These are phyloP conservation scores for Fregetta grallaria DNA, from an alignment of 2,113 vertebrate genomes.

Conservation along the genomic window DNA sequence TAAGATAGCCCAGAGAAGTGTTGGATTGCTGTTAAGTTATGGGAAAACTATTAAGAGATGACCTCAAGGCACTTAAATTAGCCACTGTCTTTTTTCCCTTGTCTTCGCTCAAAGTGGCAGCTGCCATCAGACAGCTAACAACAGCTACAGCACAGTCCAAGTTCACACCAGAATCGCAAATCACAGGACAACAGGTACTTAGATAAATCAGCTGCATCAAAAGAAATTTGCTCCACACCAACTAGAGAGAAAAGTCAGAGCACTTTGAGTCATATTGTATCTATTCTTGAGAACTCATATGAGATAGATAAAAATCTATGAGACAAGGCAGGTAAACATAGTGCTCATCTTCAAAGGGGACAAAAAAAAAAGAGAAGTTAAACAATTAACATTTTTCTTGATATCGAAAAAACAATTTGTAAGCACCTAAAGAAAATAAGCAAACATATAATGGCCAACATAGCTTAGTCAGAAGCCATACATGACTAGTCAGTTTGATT, in stretches of 20 bases:
- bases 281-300: not conserved
- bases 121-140: not conserved
- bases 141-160: not conserved
- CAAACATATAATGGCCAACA: not conserved
- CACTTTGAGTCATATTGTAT: not conserved
- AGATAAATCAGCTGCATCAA: not conserved
- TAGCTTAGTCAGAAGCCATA: not conserved
- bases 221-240: not conserved
- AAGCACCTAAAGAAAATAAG: not conserved
- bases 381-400: fast-evolving
- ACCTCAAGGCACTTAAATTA: not conserved
- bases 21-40: not conserved
- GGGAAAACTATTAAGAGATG: not conserved
- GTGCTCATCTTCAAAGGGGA: not conserved
- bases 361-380: not conserved
- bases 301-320: not conserved
- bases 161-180: not conserved
- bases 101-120: not conserved
- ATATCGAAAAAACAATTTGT: not conserved
- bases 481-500: not conserved
- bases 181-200: not conserved
- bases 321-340: not conserved
- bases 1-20: not conserved
- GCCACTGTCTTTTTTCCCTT: not conserved
- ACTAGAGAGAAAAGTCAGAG: not conserved